Evolutionary conservation across 1,140 invertebrate species (phyloP).

Genomic region (Aphelenchoides fujianensis): DNA sequence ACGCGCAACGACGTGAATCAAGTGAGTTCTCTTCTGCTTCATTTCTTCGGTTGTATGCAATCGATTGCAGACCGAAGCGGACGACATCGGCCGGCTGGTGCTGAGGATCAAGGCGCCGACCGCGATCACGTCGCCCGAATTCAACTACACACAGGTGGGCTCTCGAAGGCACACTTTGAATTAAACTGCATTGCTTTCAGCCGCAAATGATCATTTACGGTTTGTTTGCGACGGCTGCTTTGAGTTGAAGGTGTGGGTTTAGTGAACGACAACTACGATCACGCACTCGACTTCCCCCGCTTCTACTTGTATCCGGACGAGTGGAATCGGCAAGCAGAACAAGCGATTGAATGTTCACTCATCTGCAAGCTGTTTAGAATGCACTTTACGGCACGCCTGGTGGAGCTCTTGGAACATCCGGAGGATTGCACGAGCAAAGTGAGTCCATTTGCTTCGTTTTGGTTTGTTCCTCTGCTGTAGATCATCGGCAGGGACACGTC

Average conservation of each 20-base stretch:
- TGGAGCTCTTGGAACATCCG: constrained; percentile 57
- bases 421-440: constrained; percentile 56
- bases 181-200: constrained; percentile 39
- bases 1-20: constrained; percentile 52
- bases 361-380: constrained; percentile 12
- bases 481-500: constrained; percentile 53
- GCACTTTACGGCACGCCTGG: constrained; percentile 52
- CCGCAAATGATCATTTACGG: constrained; percentile 57
- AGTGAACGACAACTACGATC: constrained; percentile 56
- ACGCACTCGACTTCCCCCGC: constrained; percentile 58
- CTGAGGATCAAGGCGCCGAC: constrained; percentile 46
- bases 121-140: constrained; percentile 44
- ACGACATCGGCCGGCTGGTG: constrained; percentile 56
- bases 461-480: constrained; percentile 39
- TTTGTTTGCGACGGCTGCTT: constrained; percentile 5
- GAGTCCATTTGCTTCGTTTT: background rate
- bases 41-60: background rate
- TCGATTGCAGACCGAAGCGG: constrained; percentile 53
- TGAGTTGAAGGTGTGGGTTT: background rate
- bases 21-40: constrained; percentile 11
- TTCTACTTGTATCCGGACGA: constrained; percentile 58
- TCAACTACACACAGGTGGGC: constrained; percentile 49
- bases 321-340: constrained; percentile 60
- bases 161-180: too few relatives aligned
- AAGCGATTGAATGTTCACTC: constrained; percentile 29